Percentiles rank a stretch among this genome's conserved stretches.
These are phyloP conservation scores for Ceratitis capitata DNA, from an alignment of 1,140 invertebrate genomes.

Conservation along the genomic window DNA sequence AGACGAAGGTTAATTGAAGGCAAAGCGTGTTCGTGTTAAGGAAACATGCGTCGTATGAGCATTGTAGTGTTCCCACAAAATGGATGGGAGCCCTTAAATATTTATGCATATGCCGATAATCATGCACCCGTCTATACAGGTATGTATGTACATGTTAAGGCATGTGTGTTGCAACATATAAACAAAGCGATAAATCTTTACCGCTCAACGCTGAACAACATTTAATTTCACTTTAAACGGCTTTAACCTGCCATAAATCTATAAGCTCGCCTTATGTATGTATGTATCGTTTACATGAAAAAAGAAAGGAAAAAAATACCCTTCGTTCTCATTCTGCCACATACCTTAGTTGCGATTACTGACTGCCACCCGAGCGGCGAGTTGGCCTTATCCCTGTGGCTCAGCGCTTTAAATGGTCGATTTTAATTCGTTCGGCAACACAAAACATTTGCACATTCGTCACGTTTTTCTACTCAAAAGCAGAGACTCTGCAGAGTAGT, in stretches of 20 bases:
- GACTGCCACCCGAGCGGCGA: not conserved
- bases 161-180: not conserved
- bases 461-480: constrained; percentile 23
- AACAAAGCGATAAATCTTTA: constrained; percentile 36
- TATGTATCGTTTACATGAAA: no score
- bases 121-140: not conserved
- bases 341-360: not conserved
- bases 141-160: not conserved
- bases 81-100: not conserved
- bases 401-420: not conserved
- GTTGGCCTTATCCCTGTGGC: not conserved
- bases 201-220: constrained; percentile 29
- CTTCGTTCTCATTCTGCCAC: not conserved
- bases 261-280: not conserved
- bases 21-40: not conserved
- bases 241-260: constrained; percentile 28
- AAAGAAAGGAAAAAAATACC: no score
- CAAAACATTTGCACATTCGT: constrained; percentile 31
- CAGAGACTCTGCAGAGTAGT: not conserved
- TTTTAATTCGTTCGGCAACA: constrained; percentile 6
- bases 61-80: not conserved
- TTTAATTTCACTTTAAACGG: constrained; percentile 27
- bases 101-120: no score
- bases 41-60: no score
- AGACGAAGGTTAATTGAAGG: not conserved